phyloP scores from a whole-genome alignment of 2,797 vertebrate genomes.

The Thalassophryne amazonica region DNA sequence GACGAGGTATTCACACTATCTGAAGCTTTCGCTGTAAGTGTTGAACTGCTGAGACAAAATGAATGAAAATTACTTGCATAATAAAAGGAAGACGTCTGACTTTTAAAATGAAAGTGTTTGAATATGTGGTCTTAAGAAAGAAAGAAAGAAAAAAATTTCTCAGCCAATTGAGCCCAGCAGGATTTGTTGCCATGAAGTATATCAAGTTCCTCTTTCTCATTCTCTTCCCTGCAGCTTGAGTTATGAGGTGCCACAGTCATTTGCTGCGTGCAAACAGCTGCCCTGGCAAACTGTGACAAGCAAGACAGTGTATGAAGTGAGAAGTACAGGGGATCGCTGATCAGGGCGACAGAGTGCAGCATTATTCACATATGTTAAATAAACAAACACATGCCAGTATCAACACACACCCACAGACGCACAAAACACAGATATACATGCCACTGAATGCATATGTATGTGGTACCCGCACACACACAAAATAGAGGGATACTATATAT shows the following conservation, averaged over 20 bases:
- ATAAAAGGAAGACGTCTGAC: background rate
- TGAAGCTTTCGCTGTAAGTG: background rate
- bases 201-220: constrained; percentile 6
- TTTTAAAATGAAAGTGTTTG: too few relatives aligned
- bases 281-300: constrained; percentile 50
- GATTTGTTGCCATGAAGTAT: background rate
- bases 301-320: constrained; percentile 28
- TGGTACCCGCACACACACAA: background rate
- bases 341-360: background rate
- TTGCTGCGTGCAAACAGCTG: constrained; percentile 63
- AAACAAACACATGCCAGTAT: background rate
- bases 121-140: background rate
- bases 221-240: constrained; percentile 31
- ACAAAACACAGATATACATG: too few relatives aligned
- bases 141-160: background rate
- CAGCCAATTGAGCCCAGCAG: background rate
- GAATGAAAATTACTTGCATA: background rate
- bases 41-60: background rate
- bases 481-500: too few relatives aligned
- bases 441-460: too few relatives aligned
- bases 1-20: too few relatives aligned
- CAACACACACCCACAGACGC: background rate
- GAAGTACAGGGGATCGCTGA: constrained; percentile 2
- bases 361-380: background rate
- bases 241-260: constrained; percentile 58